A percentile compares a stretch with the other conserved stretches of the same genome.
These are phyloP conservation scores for Oxyteleia sp. DNA, from an alignment of 2,888 invertebrate species.

Conservation along the genomic window DNA sequence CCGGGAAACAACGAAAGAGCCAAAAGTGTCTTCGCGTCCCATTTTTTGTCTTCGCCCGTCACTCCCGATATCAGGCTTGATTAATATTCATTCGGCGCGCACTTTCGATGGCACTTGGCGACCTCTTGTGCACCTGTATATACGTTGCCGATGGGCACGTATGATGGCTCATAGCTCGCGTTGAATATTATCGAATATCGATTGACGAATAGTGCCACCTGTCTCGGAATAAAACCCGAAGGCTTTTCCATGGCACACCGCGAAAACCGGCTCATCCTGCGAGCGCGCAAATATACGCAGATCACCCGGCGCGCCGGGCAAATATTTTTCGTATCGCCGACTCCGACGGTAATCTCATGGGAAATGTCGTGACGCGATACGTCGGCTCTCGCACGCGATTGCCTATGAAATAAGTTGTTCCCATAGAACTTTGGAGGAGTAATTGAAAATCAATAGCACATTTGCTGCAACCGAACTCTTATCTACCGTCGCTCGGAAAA, in stretches of 20 bases:
- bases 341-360: conserved; percentile 51
- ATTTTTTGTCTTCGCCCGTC: conserved; percentile 36
- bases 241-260: conserved; percentile 44
- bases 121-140: conserved; percentile 59
- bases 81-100: conserved; percentile 71
- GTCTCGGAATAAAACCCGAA: conserved; percentile 63
- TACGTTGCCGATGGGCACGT: conserved; percentile 44
- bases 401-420: conserved; percentile 61
- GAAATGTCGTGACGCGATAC: conserved; percentile 54
- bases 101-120: conserved; percentile 59
- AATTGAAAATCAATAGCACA: conserved; percentile 65
- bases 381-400: conserved; percentile 56
- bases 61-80: conserved; percentile 49
- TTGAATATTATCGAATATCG: conserved; percentile 72
- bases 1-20: neutral
- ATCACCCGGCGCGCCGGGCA: conserved; percentile 27
- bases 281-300: conserved; percentile 30
- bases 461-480: conserved; percentile 11
- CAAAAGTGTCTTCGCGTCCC: conserved; percentile 30
- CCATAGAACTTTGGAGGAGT: conserved; percentile 36
- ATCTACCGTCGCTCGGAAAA: conserved; percentile 15
- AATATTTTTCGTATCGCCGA: conserved; percentile 64
- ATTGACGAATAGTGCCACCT: conserved; percentile 68
- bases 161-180: conserved; percentile 45
- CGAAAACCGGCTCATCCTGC: conserved; percentile 40